These are phyloP conservation scores for Oenanthe melanoleuca DNA, from an alignment of 2,113 vertebrate genomes.

Conservation along the genomic window DNA sequence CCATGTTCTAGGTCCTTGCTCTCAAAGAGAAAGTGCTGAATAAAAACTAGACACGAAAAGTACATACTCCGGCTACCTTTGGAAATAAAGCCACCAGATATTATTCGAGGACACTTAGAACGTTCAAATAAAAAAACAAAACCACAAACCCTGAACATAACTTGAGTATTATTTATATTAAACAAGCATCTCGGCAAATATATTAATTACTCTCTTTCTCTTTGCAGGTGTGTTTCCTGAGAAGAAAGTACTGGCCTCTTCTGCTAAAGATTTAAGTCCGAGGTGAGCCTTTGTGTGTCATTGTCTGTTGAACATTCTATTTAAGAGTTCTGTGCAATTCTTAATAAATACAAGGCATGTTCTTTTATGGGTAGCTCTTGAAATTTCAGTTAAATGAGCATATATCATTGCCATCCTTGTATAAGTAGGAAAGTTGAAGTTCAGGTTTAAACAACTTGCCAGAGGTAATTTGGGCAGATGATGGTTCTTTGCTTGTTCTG, in stretches of 20 bases:
- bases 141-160: too few relatives aligned
- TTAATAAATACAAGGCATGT: neutral
- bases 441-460: neutral
- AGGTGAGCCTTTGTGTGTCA: slow-evolving; percentile 62
- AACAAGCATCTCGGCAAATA: neutral
- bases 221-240: slow-evolving; percentile 69
- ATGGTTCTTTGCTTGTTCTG: neutral
- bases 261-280: slow-evolving; percentile 65
- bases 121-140: neutral
- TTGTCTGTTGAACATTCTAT: neutral
- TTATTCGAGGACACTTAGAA: neutral
- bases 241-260: slow-evolving; percentile 17
- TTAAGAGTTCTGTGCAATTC: neutral
- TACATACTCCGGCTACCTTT: neutral
- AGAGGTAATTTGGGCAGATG: neutral
- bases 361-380: neutral
- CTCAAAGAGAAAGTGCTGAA: neutral
- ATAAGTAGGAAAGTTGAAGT: neutral
- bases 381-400: neutral
- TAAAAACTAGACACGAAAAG: neutral
- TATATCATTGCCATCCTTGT: neutral
- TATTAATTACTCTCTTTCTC: neutral
- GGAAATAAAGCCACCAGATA: neutral
- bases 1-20: neutral
- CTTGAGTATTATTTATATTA: neutral